Evolutionary conservation across 2,888 invertebrate genomes (phyloP), one percentile per base, ranked within the genome.

Genomic region (Cosmopolites sordidus): DNA sequence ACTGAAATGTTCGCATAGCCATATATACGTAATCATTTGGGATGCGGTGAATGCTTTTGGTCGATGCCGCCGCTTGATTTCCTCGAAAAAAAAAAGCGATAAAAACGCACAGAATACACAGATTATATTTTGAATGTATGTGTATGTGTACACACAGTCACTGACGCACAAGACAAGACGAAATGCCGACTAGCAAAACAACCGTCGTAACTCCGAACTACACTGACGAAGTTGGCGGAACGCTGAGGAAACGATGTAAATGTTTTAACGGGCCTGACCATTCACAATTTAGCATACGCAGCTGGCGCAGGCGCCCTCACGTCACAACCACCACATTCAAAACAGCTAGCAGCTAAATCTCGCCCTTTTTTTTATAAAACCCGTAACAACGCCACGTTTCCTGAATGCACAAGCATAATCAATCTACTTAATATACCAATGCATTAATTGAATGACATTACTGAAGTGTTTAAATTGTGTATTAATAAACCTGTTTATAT

Each of bases 1-100:
- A 80, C 80, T 81, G 82, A 79, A 83, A 79, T 79, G 83, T 82
- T 83, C 82, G 81, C 80, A 84, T 80, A 84, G 86, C 86, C 86
- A 86, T 85, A 83, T 81, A 83, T 83, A 79, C 79, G 79, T 65
- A 64, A 59, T 80, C 84, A 84, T 84, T 82, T 82, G 83, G 80
- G 72, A 69, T 22, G 71, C 68, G 66, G 66, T 67, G 66, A 65
- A 78, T 12, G 12, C 8, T 33, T 22, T 11, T 11, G 8, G 12
- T 4, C 33, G 33, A 4, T 12, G 11, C 33, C n/a, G 33, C 33
- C 33, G 33, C 5, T 27, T 27, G 9, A 6, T 6, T 6, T 27
- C 27, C 5, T n/a, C n/a, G 27, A 9, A 9, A 27, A 33, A 2
- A 33, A 33, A 5, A 33, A 5, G n/a, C 33, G n/a, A 33, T 33